These are phyloP conservation scores for Probaryconus sp. DNA, from an alignment of 1,140 invertebrate species.

Conservation along the genomic window DNA sequence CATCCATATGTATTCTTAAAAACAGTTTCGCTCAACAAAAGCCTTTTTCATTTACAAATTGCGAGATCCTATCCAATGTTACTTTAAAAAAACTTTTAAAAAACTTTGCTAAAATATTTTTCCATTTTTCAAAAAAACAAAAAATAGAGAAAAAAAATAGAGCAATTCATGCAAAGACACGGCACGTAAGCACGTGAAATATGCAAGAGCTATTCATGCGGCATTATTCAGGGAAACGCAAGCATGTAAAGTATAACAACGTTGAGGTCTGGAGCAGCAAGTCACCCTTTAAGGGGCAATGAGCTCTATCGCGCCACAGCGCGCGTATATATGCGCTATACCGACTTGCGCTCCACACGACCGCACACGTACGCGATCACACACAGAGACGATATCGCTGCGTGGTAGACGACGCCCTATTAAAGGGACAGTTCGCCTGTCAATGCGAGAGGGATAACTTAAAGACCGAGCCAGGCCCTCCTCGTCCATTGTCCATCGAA, in stretches of 20 bases:
- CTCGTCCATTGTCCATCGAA: conserved; percentile 48
- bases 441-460: conserved; percentile 39
- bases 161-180: conserved; percentile 15
- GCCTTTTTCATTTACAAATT: conserved; percentile 32
- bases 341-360: neutral
- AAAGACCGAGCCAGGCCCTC: conserved; percentile 23
- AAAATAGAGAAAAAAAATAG: conserved; percentile 8
- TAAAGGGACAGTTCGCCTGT: conserved; percentile 54
- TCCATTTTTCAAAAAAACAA: too few species aligned
- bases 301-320: conserved; percentile 17
- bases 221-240: conserved; percentile 44
- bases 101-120: too few species aligned
- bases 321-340: neutral
- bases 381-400: conserved; percentile 11
- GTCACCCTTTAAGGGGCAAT: conserved; percentile 53
- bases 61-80: too few species aligned
- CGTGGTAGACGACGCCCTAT: conserved; percentile 57
- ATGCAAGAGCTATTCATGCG: conserved; percentile 42
- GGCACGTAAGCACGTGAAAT: conserved; percentile 28
- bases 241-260: conserved; percentile 49
- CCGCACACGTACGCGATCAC: neutral
- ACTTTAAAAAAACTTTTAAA: too few species aligned
- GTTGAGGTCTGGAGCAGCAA: conserved; percentile 53
- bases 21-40: too few species aligned
- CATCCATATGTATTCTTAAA: too few species aligned